Base-by-base conservation (phyloP, 2,797 vertebrate genomes). In the Channallabes apus region DNA sequence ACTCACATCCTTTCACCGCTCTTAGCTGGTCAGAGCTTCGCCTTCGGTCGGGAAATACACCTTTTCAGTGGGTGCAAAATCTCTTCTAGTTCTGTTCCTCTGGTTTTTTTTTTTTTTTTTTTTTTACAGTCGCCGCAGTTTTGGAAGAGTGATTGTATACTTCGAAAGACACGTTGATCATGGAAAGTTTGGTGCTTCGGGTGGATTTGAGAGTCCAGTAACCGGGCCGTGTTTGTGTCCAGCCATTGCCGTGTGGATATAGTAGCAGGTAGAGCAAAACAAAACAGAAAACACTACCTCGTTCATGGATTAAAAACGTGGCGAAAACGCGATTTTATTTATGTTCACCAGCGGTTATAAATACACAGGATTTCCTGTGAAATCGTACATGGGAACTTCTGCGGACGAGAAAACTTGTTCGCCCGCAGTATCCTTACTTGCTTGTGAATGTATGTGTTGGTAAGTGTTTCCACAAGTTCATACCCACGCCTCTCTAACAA, bases 381-480 rank as follows among this genome's bases (percentile, higher is more conserved):
- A 18, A 46, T 51, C 7, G 61, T 83, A 64, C 59, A 84, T 80
- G 85, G 81, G 56, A 71, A 79, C 67, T 17, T 65, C 8, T 56
- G 76, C 41, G 76, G 51, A 75, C 68, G 18, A 72, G 29, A 56
- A 18, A 29, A 86, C 71, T 58, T 58, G 62, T 27, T 80, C 46
- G 8, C 90, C 92, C 87, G 88, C 87, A 86, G 86, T 89, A 86
- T 83, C 89, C 92, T 90, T 90, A 89, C 87, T 89, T 91, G 88
- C 89, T 92, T 92, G 90, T 94, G 93, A 93, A 94, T 92, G 94
- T 94, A 93, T 94, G 93, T 93, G 93, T 94, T 93, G 86, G 90
- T 90, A 90, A 93, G 89, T 90, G 88, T 93, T 89, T 92, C 90
- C 92, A 90, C 93, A 94, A 91, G 93, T 94, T 94, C 94, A 93